Evolutionary conservation across 2,888 invertebrate genomes (phyloP), one percentile per base, ranked within the genome.

Genomic region (Aporophyla lueneburgensis): DNA sequence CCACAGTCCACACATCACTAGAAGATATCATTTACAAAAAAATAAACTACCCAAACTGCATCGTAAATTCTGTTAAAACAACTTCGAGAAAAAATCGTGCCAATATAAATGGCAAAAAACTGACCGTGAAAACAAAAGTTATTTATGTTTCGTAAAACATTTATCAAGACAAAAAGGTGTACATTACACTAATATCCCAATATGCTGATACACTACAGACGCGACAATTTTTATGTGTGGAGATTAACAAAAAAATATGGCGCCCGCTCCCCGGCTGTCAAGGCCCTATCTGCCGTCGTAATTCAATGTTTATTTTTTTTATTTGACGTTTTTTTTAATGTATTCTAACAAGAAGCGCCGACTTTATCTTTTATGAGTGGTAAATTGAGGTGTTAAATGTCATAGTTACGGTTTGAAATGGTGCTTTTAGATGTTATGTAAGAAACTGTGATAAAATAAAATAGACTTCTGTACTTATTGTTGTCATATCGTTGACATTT

Each of bases 361-460:
- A 86, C 87, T 87, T 92, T 92, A 93, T 93, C 92, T 92, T 89
- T 92, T 92, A 90, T 89, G 90, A 88, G 86, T 89, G 85, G 91
- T 90, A 91, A 91, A 93, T 93, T 93, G 91, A 93, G 91, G 93
- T 92, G 92, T 93, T 87, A 91, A 91, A 89, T 83, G 82, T 88
- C 88, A 84, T 86, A 85, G 86, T 80, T 77, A 75, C 78, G 59
- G 63, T 79, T 90, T 86, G 83, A 86, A 85, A 83, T 85, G 78
- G 77, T 80, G 78, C 75, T 84, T 87, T 81, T 75, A 84, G 78
- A 83, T 81, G 71, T 77, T 68, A 24, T 69, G 63, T 74, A 73
- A 71, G 72, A 73, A 81, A 65, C 74, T 71, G 56, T 80, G 84
- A 79, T 86, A 84, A 81, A 79, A 79, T 86, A 84, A 81, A 79